Evolutionary conservation across 2,797 vertebrate genomes (phyloP), one percentile per base, ranked within the genome.

Genomic region (Esox lucius): DNA sequence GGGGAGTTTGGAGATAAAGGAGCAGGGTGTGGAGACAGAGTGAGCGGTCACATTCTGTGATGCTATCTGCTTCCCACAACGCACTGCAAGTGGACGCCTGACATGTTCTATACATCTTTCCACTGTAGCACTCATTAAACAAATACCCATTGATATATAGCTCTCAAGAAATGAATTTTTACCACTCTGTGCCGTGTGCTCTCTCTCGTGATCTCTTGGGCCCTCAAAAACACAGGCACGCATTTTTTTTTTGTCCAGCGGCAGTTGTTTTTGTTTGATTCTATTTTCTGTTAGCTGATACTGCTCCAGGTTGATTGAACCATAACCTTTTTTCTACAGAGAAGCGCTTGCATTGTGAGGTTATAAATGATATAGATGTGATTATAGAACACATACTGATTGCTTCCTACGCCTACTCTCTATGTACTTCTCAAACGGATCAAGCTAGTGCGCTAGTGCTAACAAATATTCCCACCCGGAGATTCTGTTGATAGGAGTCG

Each of bases 21-120:
- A 91, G 91, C 87, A 74, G 89, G 89, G 94, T 90, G 84, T 80
- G 90, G 96, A 96, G 96, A 96, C 91, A 86, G 93, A 96, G 96
- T 93, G 95, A 96, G 94, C 94, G 96, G 96, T 96, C 96, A 96
- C 92, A 93, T 92, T 86, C 86, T 86, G 86, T 92, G 96, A 97
- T 96, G 93, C 90, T 96, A 97, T 97, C 96, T 95, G 88, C 92
- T 93, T 91, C 92, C 93, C 91, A 94, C 94, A 94, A 95, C 90
- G 92, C 94, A 84, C 94, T 90, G 93, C 95, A 93, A 95, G 93
- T 87, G 95, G 94, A 94, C 93, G 89, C 91, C 94, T 96, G 96
- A 96, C 95, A 94, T 95, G 94, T 95, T 97, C 95, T 96, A 95
- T 96, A 95, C 94, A 94, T 97, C 96, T 97, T 96, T 94, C 91